These are phyloP conservation scores for Battus philenor DNA, from an alignment of 1,140 invertebrate genomes.

Conservation along the genomic window DNA sequence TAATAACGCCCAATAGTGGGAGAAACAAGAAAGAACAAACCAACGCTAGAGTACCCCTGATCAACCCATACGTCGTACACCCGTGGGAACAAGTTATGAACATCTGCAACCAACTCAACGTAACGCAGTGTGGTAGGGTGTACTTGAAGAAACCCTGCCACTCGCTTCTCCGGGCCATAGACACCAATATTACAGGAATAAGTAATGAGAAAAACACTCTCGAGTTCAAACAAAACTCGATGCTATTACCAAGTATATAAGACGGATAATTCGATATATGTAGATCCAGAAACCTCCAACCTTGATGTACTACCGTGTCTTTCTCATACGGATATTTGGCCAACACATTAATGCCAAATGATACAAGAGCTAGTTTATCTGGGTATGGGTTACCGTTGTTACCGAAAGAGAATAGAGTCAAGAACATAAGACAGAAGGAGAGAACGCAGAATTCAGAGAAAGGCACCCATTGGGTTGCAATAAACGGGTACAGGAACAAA, in stretches of 20 bases:
- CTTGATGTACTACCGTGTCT: conserved; percentile 85
- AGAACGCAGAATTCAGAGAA: conserved; percentile 89
- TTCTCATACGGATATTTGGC: conserved; percentile 91
- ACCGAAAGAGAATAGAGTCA: conserved; percentile 85
- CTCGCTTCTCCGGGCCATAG: conserved; percentile 83
- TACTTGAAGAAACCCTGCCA: conserved; percentile 88
- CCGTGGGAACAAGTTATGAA: conserved; percentile 87
- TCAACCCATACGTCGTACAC: conserved; percentile 86
- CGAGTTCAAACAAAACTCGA: conserved; percentile 90
- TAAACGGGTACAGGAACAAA: conserved; percentile 85
- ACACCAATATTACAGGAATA: conserved; percentile 83
- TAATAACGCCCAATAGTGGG: conserved; percentile 85
- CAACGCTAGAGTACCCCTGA: conserved; percentile 84
- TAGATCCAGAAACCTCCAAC: conserved; percentile 87
- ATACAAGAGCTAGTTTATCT: conserved; percentile 84
- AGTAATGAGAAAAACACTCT: conserved; percentile 85
- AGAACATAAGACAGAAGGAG: conserved; percentile 82
- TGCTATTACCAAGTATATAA: conserved; percentile 86
- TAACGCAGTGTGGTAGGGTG: conserved; percentile 89
- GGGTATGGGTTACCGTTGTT: conserved; percentile 76
- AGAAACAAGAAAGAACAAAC: conserved; percentile 86
- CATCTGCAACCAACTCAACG: conserved; percentile 90
- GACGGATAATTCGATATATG: conserved; percentile 88
- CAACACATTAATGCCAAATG: conserved; percentile 87
- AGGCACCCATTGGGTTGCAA: conserved; percentile 85